Evolutionary conservation across 1,140 invertebrate species (phyloP).

Genomic region (Zaprionus ornatus): DNA sequence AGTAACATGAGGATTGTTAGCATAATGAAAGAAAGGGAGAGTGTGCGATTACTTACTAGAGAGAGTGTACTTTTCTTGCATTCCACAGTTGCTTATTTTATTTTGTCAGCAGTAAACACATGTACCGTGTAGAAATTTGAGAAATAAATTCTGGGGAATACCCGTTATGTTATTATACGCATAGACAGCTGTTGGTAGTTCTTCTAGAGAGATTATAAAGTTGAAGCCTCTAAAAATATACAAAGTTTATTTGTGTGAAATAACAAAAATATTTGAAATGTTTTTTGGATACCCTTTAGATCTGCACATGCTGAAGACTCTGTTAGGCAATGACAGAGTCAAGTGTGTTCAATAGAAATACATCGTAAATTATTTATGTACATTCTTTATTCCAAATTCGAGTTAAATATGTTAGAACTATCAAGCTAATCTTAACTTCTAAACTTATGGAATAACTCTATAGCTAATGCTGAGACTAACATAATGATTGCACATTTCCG

Average conservation of each 20-base stretch:
- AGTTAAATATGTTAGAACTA: neutral
- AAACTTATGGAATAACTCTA: neutral
- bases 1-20: too few species aligned
- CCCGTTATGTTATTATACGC: neutral
- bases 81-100: neutral
- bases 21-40: too few species aligned
- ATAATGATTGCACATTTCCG: slow-evolving; percentile 83
- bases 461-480: slow-evolving; percentile 54
- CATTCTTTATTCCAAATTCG: slow-evolving; percentile 15
- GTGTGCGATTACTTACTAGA: too few species aligned
- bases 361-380: neutral
- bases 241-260: too few species aligned
- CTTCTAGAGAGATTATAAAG: too few species aligned
- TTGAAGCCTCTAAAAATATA: too few species aligned
- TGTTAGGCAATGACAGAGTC: neutral
- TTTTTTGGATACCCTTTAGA: too few species aligned
- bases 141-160: neutral
- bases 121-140: neutral
- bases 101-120: neutral
- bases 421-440: neutral
- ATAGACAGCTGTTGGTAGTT: too few species aligned
- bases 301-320: too few species aligned
- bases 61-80: neutral
- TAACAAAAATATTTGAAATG: too few species aligned
- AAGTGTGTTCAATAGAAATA: neutral